Percentiles rank a stretch among this genome's conserved stretches.
Evolutionary conservation across 2,888 invertebrate genomes (phyloP).

Genomic region (Drosophila cyrtoloma): DNA sequence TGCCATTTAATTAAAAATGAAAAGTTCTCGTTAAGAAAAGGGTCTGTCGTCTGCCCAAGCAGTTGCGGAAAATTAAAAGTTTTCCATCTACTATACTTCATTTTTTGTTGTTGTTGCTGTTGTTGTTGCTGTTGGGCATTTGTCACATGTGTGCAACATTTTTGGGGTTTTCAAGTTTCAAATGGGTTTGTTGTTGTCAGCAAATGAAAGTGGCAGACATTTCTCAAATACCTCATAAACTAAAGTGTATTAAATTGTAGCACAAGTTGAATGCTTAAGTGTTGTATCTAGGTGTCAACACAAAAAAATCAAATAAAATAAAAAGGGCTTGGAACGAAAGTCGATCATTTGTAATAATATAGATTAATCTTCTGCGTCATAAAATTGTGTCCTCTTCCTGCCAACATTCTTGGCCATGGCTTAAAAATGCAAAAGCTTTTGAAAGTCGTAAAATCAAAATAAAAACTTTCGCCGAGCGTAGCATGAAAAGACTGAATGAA

Average conservation of each 20-base stretch:
- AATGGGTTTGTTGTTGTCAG: slow-evolving; percentile 43
- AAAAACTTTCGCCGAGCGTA: slow-evolving; percentile 61
- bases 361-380: slow-evolving; percentile 13
- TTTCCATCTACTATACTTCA: slow-evolving; percentile 52
- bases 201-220: slow-evolving; percentile 11
- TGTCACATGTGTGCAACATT: slow-evolving; percentile 43
- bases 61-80: slow-evolving; percentile 78
- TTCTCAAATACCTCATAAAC: slow-evolving; percentile 20
- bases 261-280: background rate
- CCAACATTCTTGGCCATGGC: slow-evolving; percentile 18
- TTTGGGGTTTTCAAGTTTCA: slow-evolving; percentile 48
- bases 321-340: background rate
- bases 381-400: slow-evolving; percentile 16
- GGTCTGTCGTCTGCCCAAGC: slow-evolving; percentile 41
- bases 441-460: slow-evolving; percentile 74
- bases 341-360: slow-evolving; percentile 35
- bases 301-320: background rate
- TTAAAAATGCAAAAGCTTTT: slow-evolving; percentile 43
- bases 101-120: slow-evolving; percentile 11
- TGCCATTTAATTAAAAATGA: slow-evolving; percentile 77
- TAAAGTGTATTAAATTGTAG: slow-evolving; percentile 2
- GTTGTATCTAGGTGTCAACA: background rate
- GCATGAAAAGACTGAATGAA: background rate
- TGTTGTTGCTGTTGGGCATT: background rate
- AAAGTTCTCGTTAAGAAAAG: slow-evolving; percentile 75